Evolutionary conservation across 2,888 invertebrate species (phyloP), one percentile per base, ranked within the genome.

Genomic region (Campopleginae sp.): DNA sequence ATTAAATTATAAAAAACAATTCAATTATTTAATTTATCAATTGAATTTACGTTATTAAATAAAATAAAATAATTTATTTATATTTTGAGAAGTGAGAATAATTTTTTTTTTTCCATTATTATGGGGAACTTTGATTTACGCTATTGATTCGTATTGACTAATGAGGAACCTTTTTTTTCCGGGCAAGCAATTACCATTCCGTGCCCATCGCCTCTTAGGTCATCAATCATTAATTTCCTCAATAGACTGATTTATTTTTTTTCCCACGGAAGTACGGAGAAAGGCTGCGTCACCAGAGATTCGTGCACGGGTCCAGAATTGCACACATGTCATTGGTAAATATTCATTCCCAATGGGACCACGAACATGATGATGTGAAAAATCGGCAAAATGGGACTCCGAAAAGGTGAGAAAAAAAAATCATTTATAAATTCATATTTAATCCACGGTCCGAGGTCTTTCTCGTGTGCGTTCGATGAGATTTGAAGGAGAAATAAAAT

Each of bases 401-500:
- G 2, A 46, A 33, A 66, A 68, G 27, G 31, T 68, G 46, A 23
- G 68, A 48, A 54, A 66, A 51, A 71, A 63, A 63, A 61, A 38
- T 17, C 46, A 44, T 74, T 78, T 58, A 44, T 33, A 31, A 72
- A 46, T n/a, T 61, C 44, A 58, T 72, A 46, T 54, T 42, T 72
- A 65, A 72, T 72, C 54, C 68, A 58, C 38, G 42, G 33, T 33
- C 61, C 33, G 44, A 27, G 14, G 27, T 12, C 27, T 58, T 58
- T 27, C 27, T 23, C 65, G 54, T 66, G 38, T 54, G n/a, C n/a
- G 38, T n/a, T 48, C 70, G 61, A 12, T 54, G 71, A 63, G 14
- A 54, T 77, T 77, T 77, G 72, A 77, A 72, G 23, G 82, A 77
- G 77, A 78, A 82, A 66, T 63, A 54, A 82, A 78, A 68, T 78